A percentile compares a stretch with the other conserved stretches of the same genome.
Conservation (phyloP, 1,140 invertebrate genomes). For the Ceratina japonica region DNA sequence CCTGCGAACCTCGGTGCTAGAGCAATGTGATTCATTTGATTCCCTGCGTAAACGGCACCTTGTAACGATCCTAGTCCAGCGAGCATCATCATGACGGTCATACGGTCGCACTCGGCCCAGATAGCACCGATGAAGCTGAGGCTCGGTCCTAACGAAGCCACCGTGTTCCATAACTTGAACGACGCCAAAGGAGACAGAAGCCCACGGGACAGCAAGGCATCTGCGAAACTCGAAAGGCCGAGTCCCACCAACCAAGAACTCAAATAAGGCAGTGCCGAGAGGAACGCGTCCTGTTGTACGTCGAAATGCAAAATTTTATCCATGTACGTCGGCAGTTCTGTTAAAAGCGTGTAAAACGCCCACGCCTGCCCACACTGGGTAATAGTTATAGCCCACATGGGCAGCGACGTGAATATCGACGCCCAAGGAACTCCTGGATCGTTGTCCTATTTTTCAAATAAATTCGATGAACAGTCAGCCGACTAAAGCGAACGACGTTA, state of each 20-base stretch:
- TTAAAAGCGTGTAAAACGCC: conserved; percentile 97
- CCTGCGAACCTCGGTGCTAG: conserved; percentile 92
- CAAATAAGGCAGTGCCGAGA: conserved; percentile 76
- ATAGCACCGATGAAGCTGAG: conserved; percentile 87
- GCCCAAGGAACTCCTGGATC: conserved; percentile 84
- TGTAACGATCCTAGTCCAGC: conserved; percentile 85
- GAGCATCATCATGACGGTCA: conserved; percentile 85
- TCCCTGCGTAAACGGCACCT: conserved; percentile 88
- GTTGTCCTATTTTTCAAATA: conserved; percentile 53
- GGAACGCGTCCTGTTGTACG: conserved; percentile 82
- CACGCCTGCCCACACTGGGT: conserved; percentile 96
- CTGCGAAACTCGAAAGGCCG: conserved; percentile 85
- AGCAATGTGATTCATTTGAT: conserved; percentile 93
- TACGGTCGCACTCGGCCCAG: conserved; percentile 87
- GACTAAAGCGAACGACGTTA: no score
- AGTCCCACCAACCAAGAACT: conserved; percentile 85
- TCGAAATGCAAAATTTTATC: conserved; percentile 93
- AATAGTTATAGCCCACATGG: conserved; percentile 92
- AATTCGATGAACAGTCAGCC: conserved; percentile 1
- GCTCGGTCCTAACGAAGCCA: conserved; percentile 86
- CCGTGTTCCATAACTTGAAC: conserved; percentile 88
- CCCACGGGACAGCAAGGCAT: conserved; percentile 83
- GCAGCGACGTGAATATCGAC: conserved; percentile 88
- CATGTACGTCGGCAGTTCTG: conserved; percentile 96
- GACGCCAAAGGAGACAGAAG: conserved; percentile 84